Conservation (phyloP, 2,797 vertebrate genomes). For the Argentina silus region DNA sequence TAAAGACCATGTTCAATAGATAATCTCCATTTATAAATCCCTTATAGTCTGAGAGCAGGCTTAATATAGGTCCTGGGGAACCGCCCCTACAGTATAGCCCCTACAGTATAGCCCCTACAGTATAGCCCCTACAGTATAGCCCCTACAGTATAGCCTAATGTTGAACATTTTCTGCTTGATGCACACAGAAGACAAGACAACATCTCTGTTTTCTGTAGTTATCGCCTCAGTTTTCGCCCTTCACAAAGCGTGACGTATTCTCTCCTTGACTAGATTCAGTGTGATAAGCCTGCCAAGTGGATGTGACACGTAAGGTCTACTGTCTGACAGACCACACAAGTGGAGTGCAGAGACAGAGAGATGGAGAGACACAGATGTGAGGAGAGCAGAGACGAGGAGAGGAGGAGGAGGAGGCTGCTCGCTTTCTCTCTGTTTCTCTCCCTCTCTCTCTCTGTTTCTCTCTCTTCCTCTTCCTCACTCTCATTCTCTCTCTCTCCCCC, state of each 20-base stretch:
- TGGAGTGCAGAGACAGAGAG: neutral
- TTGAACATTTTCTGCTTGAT: no score
- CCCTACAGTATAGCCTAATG: no score
- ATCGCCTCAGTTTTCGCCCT: neutral
- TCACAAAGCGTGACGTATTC: neutral
- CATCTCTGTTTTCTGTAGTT: neutral
- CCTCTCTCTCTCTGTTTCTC: neutral
- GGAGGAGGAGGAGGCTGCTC: neutral
- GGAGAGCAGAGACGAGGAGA: neutral
- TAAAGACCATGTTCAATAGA: no score
- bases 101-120: no score
- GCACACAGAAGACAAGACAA: no score
- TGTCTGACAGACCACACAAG: neutral
- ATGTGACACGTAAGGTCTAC: constrained; percentile 5
- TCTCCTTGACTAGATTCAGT: neutral
- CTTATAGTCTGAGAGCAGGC: no score
- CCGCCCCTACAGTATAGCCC: no score
- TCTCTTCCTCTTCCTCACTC: neutral
- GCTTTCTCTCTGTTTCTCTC: neutral
- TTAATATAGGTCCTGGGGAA: no score
- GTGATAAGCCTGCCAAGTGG: constrained; percentile 2
- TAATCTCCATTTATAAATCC: no score
- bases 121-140: no score
- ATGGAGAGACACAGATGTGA: neutral
- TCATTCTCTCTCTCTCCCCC: neutral